phyloP scores from a whole-genome alignment of 2,888 invertebrate genomes.

The Phanerotoma sp. region DNA sequence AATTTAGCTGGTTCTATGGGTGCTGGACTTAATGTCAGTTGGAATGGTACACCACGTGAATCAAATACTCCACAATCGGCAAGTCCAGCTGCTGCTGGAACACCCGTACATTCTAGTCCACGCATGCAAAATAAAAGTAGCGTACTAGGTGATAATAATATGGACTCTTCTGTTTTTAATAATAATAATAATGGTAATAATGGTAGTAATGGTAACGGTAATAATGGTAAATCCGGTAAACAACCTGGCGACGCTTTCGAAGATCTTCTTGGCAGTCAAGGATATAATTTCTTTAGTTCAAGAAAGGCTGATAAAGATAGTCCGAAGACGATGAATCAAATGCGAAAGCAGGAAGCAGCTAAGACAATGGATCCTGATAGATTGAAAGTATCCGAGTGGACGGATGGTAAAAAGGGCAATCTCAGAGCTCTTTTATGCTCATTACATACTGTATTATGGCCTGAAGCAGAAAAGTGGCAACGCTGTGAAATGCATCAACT shows the following conservation, averaged over 20 bases:
- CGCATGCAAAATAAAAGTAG: conserved; percentile 47
- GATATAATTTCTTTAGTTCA: conserved; percentile 70
- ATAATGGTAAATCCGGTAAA: too few species aligned
- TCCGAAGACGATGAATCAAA: conserved; percentile 87
- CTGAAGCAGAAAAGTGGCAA: conserved; percentile 85
- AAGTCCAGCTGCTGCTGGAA: conserved; percentile 54
- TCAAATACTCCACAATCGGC: conserved; percentile 53
- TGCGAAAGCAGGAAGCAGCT: conserved; percentile 84
- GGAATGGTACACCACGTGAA: conserved; percentile 55
- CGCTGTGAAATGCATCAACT: conserved; percentile 94
- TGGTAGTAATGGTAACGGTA: too few species aligned
- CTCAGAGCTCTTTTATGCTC: conserved; percentile 94
- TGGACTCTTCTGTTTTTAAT: conserved; percentile 41
- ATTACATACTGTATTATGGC: conserved; percentile 90
- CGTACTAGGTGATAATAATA: conserved; percentile 33
- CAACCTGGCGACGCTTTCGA: conserved; percentile 77
- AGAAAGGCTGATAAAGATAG: conserved; percentile 69
- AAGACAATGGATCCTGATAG: conserved; percentile 92
- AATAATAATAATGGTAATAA: too few species aligned
- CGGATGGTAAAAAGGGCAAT: conserved; percentile 94
- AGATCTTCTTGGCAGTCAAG: conserved; percentile 87
- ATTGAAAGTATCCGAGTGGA: conserved; percentile 80
- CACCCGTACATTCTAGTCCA: conserved; percentile 58
- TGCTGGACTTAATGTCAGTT: conserved; percentile 51
- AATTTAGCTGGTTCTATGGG: conserved; percentile 62